Conservation (phyloP, 1,140 invertebrate genomes). For the Heliconius hewitsoni region DNA sequence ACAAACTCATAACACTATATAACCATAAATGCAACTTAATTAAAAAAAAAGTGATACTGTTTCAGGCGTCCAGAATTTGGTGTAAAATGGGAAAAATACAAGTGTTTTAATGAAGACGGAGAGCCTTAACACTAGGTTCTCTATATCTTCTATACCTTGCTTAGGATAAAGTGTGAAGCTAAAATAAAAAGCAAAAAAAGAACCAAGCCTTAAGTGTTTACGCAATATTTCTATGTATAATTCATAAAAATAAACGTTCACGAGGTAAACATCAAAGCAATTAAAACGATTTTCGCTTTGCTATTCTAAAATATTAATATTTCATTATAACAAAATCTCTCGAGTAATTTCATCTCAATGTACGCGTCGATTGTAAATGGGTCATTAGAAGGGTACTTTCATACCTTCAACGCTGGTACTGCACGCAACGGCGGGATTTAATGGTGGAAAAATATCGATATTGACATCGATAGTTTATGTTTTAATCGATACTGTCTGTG, state of each 20-base stretch:
- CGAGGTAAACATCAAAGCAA: not conserved
- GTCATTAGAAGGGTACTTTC: conserved; percentile 20
- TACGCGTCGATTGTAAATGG: not conserved
- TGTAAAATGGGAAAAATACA: too few relatives aligned
- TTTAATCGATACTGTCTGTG: not conserved
- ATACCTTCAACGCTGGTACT: not conserved
- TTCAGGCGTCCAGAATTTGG: too few relatives aligned
- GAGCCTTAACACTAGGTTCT: too few relatives aligned
- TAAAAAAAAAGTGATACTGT: too few relatives aligned
- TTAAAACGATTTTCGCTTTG: conserved; percentile 10
- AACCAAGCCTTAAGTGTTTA: too few relatives aligned
- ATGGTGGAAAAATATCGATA: conserved; percentile 1
- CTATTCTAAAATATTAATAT: conserved; percentile 26
- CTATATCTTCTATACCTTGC: too few relatives aligned
- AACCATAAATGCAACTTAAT: too few relatives aligned
- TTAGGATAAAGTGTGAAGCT: too few relatives aligned
- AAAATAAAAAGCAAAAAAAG: too few relatives aligned
- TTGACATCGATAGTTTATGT: not conserved
- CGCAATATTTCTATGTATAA: not conserved
- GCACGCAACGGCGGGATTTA: not conserved
- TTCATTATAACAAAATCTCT: conserved; percentile 9
- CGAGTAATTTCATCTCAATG: not conserved
- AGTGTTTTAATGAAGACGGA: too few relatives aligned
- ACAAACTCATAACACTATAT: too few relatives aligned
- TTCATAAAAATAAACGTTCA: not conserved